Conservation (phyloP, 35 echinoderm and acorn worm genomes). For the Apostichopus parvimensis region DNA sequence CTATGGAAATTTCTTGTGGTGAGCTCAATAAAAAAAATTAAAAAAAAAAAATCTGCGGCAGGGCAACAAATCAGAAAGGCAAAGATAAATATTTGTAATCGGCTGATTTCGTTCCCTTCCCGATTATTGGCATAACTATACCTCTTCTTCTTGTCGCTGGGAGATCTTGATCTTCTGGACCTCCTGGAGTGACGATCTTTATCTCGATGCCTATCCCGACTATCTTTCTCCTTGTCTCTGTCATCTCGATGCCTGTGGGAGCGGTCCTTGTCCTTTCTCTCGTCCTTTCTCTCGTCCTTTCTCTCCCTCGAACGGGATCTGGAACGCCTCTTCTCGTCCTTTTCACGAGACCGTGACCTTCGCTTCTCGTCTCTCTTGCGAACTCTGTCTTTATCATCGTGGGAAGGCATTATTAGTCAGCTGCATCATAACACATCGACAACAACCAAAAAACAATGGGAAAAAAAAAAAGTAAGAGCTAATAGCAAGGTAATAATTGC, state of each 20-base stretch:
- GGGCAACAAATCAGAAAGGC: too few species aligned
- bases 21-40: too few species aligned
- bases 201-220: slow-evolving; percentile 43
- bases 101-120: too few species aligned
- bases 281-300: background rate
- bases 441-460: too few species aligned
- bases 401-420: slow-evolving; percentile 19
- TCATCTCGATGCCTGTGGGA: slow-evolving; percentile 45
- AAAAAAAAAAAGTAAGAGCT: too few species aligned
- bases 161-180: slow-evolving; percentile 68
- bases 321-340: slow-evolving; percentile 39
- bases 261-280: slow-evolving; percentile 38
- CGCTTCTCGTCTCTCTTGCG: slow-evolving; percentile 36
- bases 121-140: background rate
- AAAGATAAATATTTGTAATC: too few species aligned
- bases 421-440: too few species aligned
- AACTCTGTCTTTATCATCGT: slow-evolving; percentile 56
- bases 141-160: slow-evolving; percentile 65
- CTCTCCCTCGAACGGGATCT: slow-evolving; percentile 1
- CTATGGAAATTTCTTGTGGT: too few species aligned
- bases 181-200: slow-evolving; percentile 45
- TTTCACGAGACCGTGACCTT: slow-evolving; percentile 18
- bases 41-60: too few species aligned
- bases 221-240: slow-evolving; percentile 70
- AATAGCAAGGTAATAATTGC: too few species aligned